Evolutionary conservation across 1,140 invertebrate species (phyloP).

Genomic region (Platyscapa corneri): DNA sequence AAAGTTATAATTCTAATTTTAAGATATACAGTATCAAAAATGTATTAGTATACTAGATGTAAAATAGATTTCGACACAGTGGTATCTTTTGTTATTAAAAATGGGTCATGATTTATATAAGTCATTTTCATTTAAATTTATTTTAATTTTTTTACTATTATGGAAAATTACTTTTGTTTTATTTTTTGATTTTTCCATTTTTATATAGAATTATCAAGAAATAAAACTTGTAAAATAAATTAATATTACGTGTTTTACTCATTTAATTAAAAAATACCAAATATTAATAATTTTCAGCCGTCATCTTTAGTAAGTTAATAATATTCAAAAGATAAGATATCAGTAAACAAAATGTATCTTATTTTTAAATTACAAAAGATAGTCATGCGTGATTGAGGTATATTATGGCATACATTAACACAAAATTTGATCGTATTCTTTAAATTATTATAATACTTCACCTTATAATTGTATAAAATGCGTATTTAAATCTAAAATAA

Average conservation of each 20-base stretch:
- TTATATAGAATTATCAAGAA: not conserved
- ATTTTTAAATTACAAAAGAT: constrained; percentile 41
- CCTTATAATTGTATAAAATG: constrained; percentile 44
- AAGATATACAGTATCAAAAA: constrained; percentile 53
- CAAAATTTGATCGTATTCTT: constrained; percentile 28
- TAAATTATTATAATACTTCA: constrained; percentile 46
- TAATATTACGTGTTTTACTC: not conserved
- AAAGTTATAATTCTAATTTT: constrained; percentile 45
- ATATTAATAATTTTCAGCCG: not conserved
- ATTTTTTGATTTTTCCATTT: not conserved
- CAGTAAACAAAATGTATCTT: not conserved
- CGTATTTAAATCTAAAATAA: constrained; percentile 45
- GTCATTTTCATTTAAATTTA: not conserved
- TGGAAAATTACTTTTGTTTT: not conserved
- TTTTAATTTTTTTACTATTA: not conserved
- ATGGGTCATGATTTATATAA: not conserved
- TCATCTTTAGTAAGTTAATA: not conserved
- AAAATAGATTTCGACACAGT: constrained; percentile 50
- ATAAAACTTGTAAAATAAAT: not conserved
- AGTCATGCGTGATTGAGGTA: constrained; percentile 7
- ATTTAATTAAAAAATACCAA: not conserved
- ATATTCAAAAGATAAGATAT: not conserved
- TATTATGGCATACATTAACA: not conserved
- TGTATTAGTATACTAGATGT: constrained; percentile 46
- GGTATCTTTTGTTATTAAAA: constrained; percentile 26